Base-by-base conservation (phyloP, 2,888 invertebrate species). In the Catocala fraxini region DNA sequence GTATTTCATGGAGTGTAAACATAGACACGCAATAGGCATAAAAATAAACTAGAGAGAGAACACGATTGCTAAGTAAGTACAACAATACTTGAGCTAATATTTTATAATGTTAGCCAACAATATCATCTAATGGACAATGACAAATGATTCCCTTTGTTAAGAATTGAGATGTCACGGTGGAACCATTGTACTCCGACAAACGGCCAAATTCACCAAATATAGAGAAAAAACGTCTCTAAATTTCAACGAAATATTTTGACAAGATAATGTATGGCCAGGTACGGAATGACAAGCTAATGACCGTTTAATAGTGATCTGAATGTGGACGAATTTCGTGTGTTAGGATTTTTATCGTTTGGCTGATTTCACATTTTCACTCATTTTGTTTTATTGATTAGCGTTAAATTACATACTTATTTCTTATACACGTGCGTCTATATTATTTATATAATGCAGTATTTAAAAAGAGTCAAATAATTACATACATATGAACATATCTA, bases 211-310 rank as follows among this genome's bases (percentile, higher is more conserved):
- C 89, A 90, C 90, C 78, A 88, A 89, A 90, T 64, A 88, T 89
- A 84, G 67, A 72, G 52, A 79, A 73, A 87, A 83, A 90, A 88
- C 80, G 68, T 71, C 73, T 70, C 70, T 61, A 74, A 71, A 79
- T 79, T 85, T 83, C 83, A 83, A 81, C 84, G 92, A 92, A 94
- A 93, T 93, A 93, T 94, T 94, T 92, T 93, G 94, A 93, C 93
- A 93, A 85, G 83, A 89, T 91, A 93, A 93, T 93, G 89, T 86
- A 91, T 89, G 81, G 86, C 83, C 90, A 89, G 91, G 92, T 89
- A 88, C 64, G 77, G 56, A 66, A 75, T 87, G 89, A 84, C 84
- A 77, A 79, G 83, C 89, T 93, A 93, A 93, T 93, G 89, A 90
- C 89, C 65, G 65, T 84, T 82, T 89, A 91, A 92, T 90, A 84